Conservation (phyloP, 2,888 invertebrate species). For the Diabrotica balteata region DNA sequence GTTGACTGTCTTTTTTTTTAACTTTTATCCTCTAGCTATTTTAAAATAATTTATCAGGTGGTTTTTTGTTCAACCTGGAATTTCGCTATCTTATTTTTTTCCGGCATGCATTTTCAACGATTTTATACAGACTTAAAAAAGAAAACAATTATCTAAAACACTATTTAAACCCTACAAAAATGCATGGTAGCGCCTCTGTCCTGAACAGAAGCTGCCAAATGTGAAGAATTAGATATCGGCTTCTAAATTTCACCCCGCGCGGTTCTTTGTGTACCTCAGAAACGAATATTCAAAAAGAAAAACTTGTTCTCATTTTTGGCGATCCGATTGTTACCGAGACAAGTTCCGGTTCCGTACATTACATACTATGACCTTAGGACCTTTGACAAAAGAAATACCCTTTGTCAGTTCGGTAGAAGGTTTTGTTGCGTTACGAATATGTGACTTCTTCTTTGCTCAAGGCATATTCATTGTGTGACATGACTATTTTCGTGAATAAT, state of each 20-base stretch:
- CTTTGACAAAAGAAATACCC: slow-evolving; percentile 27
- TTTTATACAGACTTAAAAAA: too few species aligned
- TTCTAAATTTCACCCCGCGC: slow-evolving; percentile 28
- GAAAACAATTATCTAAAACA: too few species aligned
- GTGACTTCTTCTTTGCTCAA: slow-evolving; percentile 9
- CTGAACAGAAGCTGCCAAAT: slow-evolving; percentile 23
- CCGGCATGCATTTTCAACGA: too few species aligned
- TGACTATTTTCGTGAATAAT: too few species aligned
- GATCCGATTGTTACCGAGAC: slow-evolving; percentile 50
- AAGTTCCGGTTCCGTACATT: slow-evolving; percentile 58
- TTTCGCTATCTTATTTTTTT: too few species aligned
- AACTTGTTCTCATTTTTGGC: slow-evolving; percentile 57
- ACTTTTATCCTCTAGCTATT: too few species aligned
- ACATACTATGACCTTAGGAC: slow-evolving; percentile 45
- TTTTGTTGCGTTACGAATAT: slow-evolving; percentile 16
- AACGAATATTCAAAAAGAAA: slow-evolving; percentile 49
- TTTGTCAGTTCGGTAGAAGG: slow-evolving; percentile 30
- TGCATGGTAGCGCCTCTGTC: slow-evolving; percentile 35
- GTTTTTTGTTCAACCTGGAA: too few species aligned
- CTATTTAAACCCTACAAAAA: too few species aligned
- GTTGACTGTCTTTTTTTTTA: too few species aligned
- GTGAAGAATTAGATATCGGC: slow-evolving; percentile 39
- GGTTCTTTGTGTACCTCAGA: slow-evolving; percentile 41
- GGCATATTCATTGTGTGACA: too few species aligned
- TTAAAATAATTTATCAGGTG: too few species aligned